These are phyloP conservation scores for Microctonus brassicae DNA, from an alignment of 2,888 invertebrate species.

Conservation along the genomic window DNA sequence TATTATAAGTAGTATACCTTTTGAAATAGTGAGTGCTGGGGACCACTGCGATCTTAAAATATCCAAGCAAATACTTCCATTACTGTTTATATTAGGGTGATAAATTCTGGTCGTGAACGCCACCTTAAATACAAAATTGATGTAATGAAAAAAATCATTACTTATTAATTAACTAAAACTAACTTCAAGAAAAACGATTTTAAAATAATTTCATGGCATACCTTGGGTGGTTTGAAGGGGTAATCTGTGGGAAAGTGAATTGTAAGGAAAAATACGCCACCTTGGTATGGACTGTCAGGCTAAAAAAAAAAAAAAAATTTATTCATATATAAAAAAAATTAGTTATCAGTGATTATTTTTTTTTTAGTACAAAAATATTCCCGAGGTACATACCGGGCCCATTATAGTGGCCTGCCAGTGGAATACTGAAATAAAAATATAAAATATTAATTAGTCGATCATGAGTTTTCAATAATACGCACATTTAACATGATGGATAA, in stretches of 20 bases:
- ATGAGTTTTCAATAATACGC: too few relatives aligned
- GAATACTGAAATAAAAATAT: conserved; percentile 90
- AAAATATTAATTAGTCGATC: too few relatives aligned
- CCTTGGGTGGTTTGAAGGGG: conserved; percentile 99
- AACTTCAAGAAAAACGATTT: conserved; percentile 1
- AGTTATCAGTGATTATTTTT: background rate
- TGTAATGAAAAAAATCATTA: conserved; percentile 20
- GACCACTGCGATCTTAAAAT: conserved; percentile 99
- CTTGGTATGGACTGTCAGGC: conserved; percentile 99
- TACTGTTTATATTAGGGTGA: conserved; percentile 99
- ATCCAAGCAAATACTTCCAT: conserved; percentile 99
- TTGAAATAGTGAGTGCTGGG: conserved; percentile 99
- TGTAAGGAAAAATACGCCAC: conserved; percentile 99
- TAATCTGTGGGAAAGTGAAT: conserved; percentile 99
- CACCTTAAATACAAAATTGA: conserved; percentile 72
- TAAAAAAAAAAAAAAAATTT: conserved; percentile 74
- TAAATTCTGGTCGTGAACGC: conserved; percentile 99
- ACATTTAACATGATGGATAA: background rate
- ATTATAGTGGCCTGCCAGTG: conserved; percentile 99
- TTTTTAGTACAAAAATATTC: conserved; percentile 10
- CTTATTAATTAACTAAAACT: background rate
- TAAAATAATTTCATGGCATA: conserved; percentile 57
- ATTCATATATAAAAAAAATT: conserved; percentile 15
- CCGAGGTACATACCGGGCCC: conserved; percentile 91
- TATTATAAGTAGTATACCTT: conserved; percentile 80